A percentile compares a stretch with the other conserved stretches of the same genome.
Evolutionary conservation across 2,888 invertebrate species (phyloP).

Genomic region (Microplitis manilae): DNA sequence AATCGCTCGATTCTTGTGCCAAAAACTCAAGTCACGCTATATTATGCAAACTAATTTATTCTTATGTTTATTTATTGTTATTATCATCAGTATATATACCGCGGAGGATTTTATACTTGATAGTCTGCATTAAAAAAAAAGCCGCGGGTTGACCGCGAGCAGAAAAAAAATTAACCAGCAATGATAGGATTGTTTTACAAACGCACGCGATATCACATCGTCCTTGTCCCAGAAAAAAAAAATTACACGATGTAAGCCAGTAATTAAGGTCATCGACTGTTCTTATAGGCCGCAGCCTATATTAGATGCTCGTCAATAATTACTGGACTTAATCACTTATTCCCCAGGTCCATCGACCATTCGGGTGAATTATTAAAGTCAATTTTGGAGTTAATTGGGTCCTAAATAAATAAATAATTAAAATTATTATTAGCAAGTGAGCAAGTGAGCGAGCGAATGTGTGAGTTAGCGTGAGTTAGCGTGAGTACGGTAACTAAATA

Average conservation of each 20-base stretch:
- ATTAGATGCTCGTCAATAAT: slow-evolving; percentile 3
- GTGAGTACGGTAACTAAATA: background rate
- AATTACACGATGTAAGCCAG: slow-evolving; percentile 30
- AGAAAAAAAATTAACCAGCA: background rate
- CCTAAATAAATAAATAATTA: too few species aligned
- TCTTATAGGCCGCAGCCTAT: background rate
- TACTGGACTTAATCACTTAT: background rate
- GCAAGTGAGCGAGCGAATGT: too few species aligned
- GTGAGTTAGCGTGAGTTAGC: too few species aligned
- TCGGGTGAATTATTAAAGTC: background rate
- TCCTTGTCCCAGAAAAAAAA: slow-evolving; percentile 41
- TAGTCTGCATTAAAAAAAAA: background rate
- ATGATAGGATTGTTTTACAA: slow-evolving; percentile 25
- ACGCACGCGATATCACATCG: slow-evolving; percentile 37
- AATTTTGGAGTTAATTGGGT: background rate
- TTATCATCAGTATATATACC: too few species aligned
- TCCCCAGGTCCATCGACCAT: background rate
- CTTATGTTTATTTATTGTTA: background rate
- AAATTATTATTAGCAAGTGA: too few species aligned
- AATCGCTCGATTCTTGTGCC: slow-evolving; percentile 15
- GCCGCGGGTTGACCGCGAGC: background rate
- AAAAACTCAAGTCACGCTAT: slow-evolving; percentile 4
- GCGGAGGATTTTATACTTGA: background rate
- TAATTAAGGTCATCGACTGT: slow-evolving; percentile 29
- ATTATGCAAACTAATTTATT: background rate